Base-by-base conservation (phyloP, 2,113 vertebrate species). In the Thamnophis sirtalis region DNA sequence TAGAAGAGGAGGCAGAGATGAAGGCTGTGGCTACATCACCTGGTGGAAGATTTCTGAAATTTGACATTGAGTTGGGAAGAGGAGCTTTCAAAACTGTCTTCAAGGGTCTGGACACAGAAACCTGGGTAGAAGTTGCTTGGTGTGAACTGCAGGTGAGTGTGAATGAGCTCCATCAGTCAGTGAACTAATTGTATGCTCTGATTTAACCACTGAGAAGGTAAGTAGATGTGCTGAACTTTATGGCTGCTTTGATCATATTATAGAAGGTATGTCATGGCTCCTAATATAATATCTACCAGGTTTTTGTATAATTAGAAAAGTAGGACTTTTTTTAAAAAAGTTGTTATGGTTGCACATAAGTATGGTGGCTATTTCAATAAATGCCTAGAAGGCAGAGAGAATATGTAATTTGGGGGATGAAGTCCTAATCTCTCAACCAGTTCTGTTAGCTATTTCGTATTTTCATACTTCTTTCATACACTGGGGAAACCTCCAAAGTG, bases 61-160 rank as follows among this genome's bases (percentile, higher is more conserved):
- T 99, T 91, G 98, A 99, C 95, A 99, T 99, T 68, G 98, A 99
- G 96, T 96, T 99, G 26, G 99, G 99, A 56, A 97, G 99, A 94
- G 99, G 99, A 94, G 98, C 99, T 53, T 99, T 99, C 96, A 99
- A 99, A 96, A 99, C 98, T 0, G 99, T 99, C 28, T 99, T 98
- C 95, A 99, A 99, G 97, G 99, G 99, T 91, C 96, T 99, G 92
- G 99, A 99, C 96, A 99, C 98, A 0, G 99, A 99, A 93, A 99
- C 98, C 0, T 99, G 98, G 98, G 99, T 99, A 94, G 99, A 99
- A 94, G 99, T 99, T 95, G 99, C 99, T 93, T 99, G 99, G 99
- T 99, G 99, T 94, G 99, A 99, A 95, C 96, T 99, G 91, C 98
- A 99, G 98, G 98, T 99, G 93, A 96, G 98, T 97, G 87, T 89